Evolutionary conservation across 2,888 invertebrate species (phyloP).

Genomic region (Drosophila infuscata): DNA sequence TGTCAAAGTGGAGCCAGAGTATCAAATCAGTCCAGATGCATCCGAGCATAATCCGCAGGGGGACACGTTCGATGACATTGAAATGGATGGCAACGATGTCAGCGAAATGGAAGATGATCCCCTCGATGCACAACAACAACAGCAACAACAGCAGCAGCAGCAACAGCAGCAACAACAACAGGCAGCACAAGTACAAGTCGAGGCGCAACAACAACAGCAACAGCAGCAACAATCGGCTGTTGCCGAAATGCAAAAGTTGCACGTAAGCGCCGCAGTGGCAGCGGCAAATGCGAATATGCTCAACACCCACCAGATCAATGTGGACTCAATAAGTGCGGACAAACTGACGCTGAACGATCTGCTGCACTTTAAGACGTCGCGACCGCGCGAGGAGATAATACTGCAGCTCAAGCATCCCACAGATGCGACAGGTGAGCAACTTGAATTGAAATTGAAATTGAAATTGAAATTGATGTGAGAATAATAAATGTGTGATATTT

Average conservation of each 20-base stretch:
- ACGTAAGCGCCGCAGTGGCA: slow-evolving; percentile 59
- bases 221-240: slow-evolving; percentile 65
- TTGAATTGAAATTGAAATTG: not conserved
- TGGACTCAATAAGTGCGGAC: slow-evolving; percentile 83
- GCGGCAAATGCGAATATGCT: slow-evolving; percentile 67
- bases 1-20: slow-evolving; percentile 83
- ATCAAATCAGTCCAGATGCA: slow-evolving; percentile 73
- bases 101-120: slow-evolving; percentile 73
- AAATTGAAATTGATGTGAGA: not conserved
- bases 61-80: slow-evolving; percentile 82
- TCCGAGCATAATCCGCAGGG: slow-evolving; percentile 79
- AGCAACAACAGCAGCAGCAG: slow-evolving; percentile 58
- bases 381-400: slow-evolving; percentile 83
- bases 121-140: slow-evolving; percentile 66
- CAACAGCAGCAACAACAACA: slow-evolving; percentile 60
- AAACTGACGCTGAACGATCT: slow-evolving; percentile 84
- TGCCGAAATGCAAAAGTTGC: slow-evolving; percentile 69
- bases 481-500: not conserved
- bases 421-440: slow-evolving; percentile 69
- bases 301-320: slow-evolving; percentile 81
- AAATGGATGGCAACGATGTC: slow-evolving; percentile 76
- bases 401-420: slow-evolving; percentile 83
- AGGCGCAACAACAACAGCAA: slow-evolving; percentile 55
- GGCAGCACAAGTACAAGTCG: slow-evolving; percentile 50
- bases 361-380: slow-evolving; percentile 82